These are phyloP conservation scores for Electrona antarctica DNA, from an alignment of 2,113 vertebrate genomes.

Conservation along the genomic window DNA sequence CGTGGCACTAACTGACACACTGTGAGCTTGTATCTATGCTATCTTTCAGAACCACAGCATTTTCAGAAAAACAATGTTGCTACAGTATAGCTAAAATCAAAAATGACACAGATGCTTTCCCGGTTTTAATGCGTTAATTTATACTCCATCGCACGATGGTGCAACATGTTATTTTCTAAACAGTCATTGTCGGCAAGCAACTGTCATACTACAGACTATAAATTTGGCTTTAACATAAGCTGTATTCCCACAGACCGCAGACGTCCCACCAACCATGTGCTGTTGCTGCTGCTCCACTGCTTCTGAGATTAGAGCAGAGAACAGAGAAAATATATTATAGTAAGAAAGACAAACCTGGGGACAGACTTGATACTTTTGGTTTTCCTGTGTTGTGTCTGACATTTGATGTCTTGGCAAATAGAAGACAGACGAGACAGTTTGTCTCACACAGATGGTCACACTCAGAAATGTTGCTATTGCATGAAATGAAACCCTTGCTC, in stretches of 20 bases:
- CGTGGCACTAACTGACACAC: too few species aligned
- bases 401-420: constrained; percentile 60
- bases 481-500: neutral
- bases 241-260: constrained; percentile 70
- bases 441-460: neutral
- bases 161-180: too few species aligned
- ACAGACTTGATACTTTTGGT: constrained; percentile 65
- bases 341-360: constrained; percentile 57
- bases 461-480: neutral
- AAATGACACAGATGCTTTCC: too few species aligned
- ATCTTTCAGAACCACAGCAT: too few species aligned
- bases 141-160: too few species aligned
- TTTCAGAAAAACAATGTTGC: too few species aligned
- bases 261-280: constrained; percentile 70
- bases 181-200: too few species aligned
- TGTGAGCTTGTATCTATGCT: too few species aligned
- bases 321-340: constrained; percentile 62
- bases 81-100: too few species aligned
- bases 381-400: constrained; percentile 65
- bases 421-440: constrained; percentile 24
- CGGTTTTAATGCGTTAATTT: too few species aligned
- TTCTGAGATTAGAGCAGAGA: constrained; percentile 74
- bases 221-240: constrained; percentile 58
- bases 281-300: constrained; percentile 63
- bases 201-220: too few species aligned